Evolutionary conservation across 92 coral and sea anemone genomes (phyloP).

Genomic region (Muricea muricata): DNA sequence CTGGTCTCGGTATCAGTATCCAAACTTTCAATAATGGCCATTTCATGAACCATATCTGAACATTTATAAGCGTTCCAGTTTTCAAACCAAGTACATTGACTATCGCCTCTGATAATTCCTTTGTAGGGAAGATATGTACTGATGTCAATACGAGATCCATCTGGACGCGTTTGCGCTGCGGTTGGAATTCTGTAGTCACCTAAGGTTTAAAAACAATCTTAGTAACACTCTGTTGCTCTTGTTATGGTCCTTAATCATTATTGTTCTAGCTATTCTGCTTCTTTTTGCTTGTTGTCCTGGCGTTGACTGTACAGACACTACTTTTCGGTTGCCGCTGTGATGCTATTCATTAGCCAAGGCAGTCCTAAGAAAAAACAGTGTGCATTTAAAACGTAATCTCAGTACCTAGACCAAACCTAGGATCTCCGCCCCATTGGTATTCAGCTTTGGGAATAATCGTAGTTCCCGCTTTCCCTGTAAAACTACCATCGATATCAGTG

Average conservation of each 20-base stretch:
- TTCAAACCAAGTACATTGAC: conserved; percentile 75
- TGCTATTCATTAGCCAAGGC: background rate
- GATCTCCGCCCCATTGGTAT: conserved; percentile 89
- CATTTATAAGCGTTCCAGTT: conserved; percentile 91
- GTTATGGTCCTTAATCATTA: background rate
- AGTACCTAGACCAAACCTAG: conserved; percentile 82
- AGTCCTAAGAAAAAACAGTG: background rate
- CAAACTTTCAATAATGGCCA: conserved; percentile 87
- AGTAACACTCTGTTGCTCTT: background rate
- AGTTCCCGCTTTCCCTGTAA: conserved; percentile 76
- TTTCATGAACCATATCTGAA: conserved; percentile 70
- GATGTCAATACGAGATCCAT: conserved; percentile 77
- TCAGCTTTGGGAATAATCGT: conserved; percentile 84
- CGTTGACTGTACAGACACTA: background rate
- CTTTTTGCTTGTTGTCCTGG: background rate
- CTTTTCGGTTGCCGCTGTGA: background rate
- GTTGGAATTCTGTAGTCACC: conserved; percentile 89
- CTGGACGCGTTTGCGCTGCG: conserved; percentile 70
- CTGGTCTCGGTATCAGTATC: conserved; percentile 92
- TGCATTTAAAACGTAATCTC: background rate
- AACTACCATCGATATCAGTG: conserved; percentile 80
- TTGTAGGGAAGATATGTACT: conserved; percentile 79
- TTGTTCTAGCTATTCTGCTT: background rate
- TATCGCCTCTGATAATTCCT: conserved; percentile 86
- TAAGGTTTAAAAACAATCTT: conserved; percentile 1